Percentiles rank a stretch among this genome's conserved stretches.
Evolutionary conservation across 1,140 invertebrate genomes (phyloP).

Genomic region (Calliopsis andreniformis): DNA sequence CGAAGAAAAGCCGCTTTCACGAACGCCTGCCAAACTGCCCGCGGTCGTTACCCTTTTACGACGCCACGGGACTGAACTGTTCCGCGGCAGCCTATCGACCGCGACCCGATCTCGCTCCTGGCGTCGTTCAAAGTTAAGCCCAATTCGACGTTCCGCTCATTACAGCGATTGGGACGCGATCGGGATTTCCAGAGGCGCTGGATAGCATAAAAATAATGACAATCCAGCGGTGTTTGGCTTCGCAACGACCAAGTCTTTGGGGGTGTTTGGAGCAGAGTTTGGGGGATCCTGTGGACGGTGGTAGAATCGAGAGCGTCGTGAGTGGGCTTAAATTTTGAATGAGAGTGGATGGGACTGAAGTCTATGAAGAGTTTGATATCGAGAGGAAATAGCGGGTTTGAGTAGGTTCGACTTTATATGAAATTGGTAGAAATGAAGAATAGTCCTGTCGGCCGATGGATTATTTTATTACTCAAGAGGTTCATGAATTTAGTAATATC

Average conservation of each 20-base stretch:
- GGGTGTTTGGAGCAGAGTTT: no score
- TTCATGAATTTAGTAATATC: no score
- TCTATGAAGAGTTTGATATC: no score
- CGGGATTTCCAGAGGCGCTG: neutral
- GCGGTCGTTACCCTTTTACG: slow-evolving; percentile 39
- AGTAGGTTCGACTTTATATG: no score
- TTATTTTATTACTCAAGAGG: no score
- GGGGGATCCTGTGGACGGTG: no score
- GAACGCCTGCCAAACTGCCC: slow-evolving; percentile 50
- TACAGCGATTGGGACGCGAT: neutral
- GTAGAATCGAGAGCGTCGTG: no score
- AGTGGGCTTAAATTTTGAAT: no score
- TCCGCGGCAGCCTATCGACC: slow-evolving; percentile 28
- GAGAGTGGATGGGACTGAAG: no score
- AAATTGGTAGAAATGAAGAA: no score
- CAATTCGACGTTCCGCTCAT: slow-evolving; percentile 4
- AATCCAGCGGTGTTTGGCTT: neutral
- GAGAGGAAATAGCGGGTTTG: no score
- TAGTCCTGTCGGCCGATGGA: no score
- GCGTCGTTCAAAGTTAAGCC: neutral
- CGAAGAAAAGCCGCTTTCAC: slow-evolving; percentile 64
- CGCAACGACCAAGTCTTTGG: neutral
- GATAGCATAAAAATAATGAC: slow-evolving; percentile 14
- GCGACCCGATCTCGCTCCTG: neutral
- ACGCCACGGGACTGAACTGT: slow-evolving; percentile 20